phyloP scores from a whole-genome alignment of 2,797 vertebrate species.

The Fratercula arctica region DNA sequence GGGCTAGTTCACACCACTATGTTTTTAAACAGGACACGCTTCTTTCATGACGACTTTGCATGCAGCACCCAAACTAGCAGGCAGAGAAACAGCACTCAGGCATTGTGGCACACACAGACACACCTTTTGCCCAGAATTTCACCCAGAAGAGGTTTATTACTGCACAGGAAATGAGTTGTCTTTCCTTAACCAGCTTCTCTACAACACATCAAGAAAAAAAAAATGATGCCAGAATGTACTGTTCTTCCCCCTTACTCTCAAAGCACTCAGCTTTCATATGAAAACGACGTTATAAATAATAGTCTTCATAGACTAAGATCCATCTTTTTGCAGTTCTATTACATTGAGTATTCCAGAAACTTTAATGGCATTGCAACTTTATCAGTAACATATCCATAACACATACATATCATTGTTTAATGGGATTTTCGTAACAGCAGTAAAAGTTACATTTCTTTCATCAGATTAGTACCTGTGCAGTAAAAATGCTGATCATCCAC shows the following conservation, averaged over 20 bases:
- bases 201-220: background rate
- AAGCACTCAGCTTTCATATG: background rate
- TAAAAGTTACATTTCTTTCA: background rate
- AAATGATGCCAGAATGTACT: background rate
- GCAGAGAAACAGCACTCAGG: background rate
- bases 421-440: background rate
- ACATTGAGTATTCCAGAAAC: background rate
- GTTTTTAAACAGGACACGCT: background rate
- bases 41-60: background rate
- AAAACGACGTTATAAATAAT: background rate
- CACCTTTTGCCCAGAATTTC: background rate
- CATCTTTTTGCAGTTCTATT: background rate
- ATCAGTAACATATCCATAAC: background rate
- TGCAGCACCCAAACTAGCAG: background rate
- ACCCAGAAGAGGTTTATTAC: background rate
- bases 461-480: constrained; percentile 83
- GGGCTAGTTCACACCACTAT: background rate
- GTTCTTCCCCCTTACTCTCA: background rate
- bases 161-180: background rate
- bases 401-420: background rate
- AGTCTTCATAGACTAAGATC: background rate
- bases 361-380: background rate
- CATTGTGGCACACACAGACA: background rate
- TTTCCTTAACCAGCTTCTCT: background rate
- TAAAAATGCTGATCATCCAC: constrained; percentile 90